phyloP scores from a whole-genome alignment of 2,113 vertebrate species.

The Trogon surrucura region DNA sequence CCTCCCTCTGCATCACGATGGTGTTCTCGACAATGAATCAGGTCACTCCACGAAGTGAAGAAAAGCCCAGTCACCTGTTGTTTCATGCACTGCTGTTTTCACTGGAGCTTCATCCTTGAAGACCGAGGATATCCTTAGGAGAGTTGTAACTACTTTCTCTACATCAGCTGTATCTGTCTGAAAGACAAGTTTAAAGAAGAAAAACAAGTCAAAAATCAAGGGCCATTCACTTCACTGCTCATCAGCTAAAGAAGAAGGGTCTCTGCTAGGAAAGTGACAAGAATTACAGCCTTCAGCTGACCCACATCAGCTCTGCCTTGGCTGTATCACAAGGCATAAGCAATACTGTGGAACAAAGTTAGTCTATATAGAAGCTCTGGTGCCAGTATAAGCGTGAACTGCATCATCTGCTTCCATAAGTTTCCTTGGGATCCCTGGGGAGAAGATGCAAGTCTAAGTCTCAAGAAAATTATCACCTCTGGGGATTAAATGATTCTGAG shows the following conservation, averaged over 20 bases:
- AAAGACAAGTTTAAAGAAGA: background rate
- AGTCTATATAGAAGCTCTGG: background rate
- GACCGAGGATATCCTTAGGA: conserved; percentile 92
- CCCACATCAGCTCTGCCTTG: background rate
- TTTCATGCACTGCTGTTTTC: conserved; percentile 82
- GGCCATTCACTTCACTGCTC: background rate
- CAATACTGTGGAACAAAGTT: background rate
- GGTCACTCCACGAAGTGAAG: background rate
- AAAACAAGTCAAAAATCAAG: background rate
- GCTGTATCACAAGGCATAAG: background rate
- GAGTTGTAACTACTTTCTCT: conserved; percentile 85
- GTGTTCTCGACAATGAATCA: background rate
- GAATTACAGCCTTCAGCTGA: background rate
- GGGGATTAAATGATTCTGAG: background rate
- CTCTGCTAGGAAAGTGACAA: background rate
- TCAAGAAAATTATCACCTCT: background rate
- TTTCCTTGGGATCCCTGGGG: background rate
- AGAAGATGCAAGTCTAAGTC: background rate
- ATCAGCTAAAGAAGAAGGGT: background rate
- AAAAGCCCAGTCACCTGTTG: conserved; percentile 68
- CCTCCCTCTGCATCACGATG: background rate
- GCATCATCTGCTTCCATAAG: background rate
- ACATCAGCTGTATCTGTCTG: conserved; percentile 89
- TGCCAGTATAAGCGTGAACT: background rate
- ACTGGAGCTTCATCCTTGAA: conserved; percentile 89